These are phyloP conservation scores for Forpus xanthops DNA, from an alignment of 2,797 vertebrate species.

Conservation along the genomic window DNA sequence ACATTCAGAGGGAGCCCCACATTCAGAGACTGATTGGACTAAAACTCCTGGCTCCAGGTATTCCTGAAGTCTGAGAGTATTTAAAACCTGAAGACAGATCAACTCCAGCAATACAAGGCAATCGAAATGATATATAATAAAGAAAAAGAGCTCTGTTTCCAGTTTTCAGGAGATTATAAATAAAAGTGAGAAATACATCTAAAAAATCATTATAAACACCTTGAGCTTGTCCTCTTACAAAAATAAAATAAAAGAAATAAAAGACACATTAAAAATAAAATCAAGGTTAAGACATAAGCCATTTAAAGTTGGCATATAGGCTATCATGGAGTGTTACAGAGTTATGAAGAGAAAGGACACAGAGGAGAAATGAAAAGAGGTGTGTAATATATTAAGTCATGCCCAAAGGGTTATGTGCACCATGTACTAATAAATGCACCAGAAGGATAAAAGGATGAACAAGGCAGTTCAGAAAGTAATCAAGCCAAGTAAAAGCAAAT, in stretches of 20 bases:
- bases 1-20: neutral
- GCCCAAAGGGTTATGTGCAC: conserved; percentile 46
- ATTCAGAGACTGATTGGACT: neutral
- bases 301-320: neutral
- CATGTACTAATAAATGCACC: conserved; percentile 56
- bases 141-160: conserved; percentile 22
- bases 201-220: conserved; percentile 34
- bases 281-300: conserved; percentile 44
- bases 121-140: conserved; percentile 46
- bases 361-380: conserved; percentile 51
- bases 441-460: conserved; percentile 29
- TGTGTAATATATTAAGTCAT: conserved; percentile 47
- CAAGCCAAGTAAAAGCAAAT: neutral
- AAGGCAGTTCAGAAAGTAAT: conserved; percentile 40
- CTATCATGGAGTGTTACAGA: conserved; percentile 13
- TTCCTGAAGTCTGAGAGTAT: conserved; percentile 25
- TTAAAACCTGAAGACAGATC: conserved; percentile 35
- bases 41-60: conserved; percentile 38
- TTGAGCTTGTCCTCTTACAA: neutral
- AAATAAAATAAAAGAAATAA: neutral
- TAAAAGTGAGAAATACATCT: neutral
- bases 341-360: conserved; percentile 60
- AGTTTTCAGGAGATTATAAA: conserved; percentile 45
- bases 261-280: conserved; percentile 30
- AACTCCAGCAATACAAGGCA: neutral